Conservation (phyloP, 2,888 invertebrate species). For the Neocrepidodera transversa region DNA sequence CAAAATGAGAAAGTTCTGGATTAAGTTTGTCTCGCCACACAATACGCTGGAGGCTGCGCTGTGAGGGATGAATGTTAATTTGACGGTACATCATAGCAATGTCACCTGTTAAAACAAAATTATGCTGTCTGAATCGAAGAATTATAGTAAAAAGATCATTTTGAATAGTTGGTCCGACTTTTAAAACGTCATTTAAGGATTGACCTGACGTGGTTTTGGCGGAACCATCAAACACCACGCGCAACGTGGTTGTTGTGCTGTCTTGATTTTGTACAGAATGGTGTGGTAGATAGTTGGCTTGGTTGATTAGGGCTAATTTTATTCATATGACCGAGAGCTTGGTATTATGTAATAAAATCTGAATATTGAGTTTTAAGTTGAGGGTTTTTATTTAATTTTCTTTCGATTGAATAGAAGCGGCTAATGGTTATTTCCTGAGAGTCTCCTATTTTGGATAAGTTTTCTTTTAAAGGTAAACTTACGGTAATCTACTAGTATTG, state of each 20-base stretch:
- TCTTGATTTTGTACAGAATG: slow-evolving; percentile 23
- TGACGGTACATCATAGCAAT: no score
- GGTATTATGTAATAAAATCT: slow-evolving; percentile 34
- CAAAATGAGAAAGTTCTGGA: slow-evolving; percentile 26
- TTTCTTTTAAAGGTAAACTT: slow-evolving; percentile 24
- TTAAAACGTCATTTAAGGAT: slow-evolving; percentile 24
- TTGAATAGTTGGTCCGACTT: slow-evolving; percentile 28
- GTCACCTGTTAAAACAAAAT: slow-evolving; percentile 17
- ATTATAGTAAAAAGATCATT: slow-evolving; percentile 2
- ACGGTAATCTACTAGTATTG: slow-evolving; percentile 28
- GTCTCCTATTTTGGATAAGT: slow-evolving; percentile 15
- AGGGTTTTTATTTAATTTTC: slow-evolving; percentile 23
- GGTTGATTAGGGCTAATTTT: slow-evolving; percentile 1
- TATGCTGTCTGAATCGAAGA: slow-evolving; percentile 30
- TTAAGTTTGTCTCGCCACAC: no score
- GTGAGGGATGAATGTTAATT: no score
- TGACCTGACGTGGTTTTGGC: slow-evolving; percentile 6
- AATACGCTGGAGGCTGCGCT: no score
- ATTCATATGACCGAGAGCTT: slow-evolving; percentile 27
- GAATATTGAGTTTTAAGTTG: slow-evolving; percentile 28
- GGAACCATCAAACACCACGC: slow-evolving; percentile 27
- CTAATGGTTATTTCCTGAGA: slow-evolving; percentile 20
- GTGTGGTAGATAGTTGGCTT: slow-evolving; percentile 21
- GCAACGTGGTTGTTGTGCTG: slow-evolving; percentile 14
- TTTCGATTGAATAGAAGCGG: slow-evolving; percentile 28